These are phyloP conservation scores for Lerema accius DNA, from an alignment of 1,140 invertebrate species.

Conservation along the genomic window DNA sequence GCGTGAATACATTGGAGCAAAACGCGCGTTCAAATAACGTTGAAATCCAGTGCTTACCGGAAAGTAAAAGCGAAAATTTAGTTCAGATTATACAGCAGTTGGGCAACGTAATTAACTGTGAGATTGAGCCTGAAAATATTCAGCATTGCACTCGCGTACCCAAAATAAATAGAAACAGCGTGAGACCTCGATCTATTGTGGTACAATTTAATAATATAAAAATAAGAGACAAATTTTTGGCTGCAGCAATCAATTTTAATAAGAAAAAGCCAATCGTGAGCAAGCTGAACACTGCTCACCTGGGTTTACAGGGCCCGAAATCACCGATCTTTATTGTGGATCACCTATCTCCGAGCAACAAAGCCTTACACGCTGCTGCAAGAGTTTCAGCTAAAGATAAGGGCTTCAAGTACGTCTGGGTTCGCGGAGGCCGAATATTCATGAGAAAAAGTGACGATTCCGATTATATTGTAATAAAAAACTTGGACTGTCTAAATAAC, in stretches of 20 bases:
- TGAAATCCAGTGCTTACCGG: slow-evolving; percentile 43
- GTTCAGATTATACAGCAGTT: slow-evolving; percentile 28
- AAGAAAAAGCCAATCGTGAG: slow-evolving; percentile 1
- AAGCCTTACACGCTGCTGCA: slow-evolving; percentile 13
- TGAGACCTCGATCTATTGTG: slow-evolving; percentile 43
- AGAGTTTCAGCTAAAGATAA: slow-evolving; percentile 7
- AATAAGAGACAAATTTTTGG: slow-evolving; percentile 37
- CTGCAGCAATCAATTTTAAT: slow-evolving; percentile 23
- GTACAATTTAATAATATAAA: slow-evolving; percentile 33
- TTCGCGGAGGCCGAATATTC: slow-evolving; percentile 7
- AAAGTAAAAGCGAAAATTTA: slow-evolving; percentile 41
- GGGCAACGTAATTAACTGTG: slow-evolving; percentile 27
- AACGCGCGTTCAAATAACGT: slow-evolving; percentile 36
- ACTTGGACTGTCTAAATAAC: not conserved
- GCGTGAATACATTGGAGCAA: slow-evolving; percentile 41
- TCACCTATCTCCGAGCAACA: slow-evolving; percentile 8
- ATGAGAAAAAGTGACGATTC: slow-evolving; percentile 12
- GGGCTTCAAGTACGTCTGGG: slow-evolving; percentile 17
- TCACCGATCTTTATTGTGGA: slow-evolving; percentile 9
- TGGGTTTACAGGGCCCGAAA: slow-evolving; percentile 1
- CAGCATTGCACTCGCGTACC: slow-evolving; percentile 34
- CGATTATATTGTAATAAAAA: slow-evolving; percentile 7
- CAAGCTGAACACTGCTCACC: slow-evolving; percentile 4
- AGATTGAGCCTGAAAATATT: slow-evolving; percentile 31
- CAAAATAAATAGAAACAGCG: slow-evolving; percentile 33